Evolutionary conservation across 2,888 invertebrate species (phyloP), one percentile per base, ranked within the genome.

Genomic region (Hololepta plana): DNA sequence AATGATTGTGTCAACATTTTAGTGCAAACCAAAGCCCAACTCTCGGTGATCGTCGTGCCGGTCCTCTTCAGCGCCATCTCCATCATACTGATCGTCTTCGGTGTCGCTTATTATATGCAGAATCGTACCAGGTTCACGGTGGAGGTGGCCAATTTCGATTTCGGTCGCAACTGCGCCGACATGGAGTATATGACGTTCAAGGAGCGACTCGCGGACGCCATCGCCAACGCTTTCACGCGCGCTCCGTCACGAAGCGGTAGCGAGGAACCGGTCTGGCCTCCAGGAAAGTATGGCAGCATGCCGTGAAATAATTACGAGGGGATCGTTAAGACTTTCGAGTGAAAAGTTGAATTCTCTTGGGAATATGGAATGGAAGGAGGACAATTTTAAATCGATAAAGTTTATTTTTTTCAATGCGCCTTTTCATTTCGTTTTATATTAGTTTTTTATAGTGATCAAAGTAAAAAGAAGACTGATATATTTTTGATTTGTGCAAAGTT

Each of bases 121-220:
- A 80, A 75, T 45, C 64, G 77, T 38, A 72, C 76, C 27, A 72
- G 77, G 37, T 75, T 75, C 43, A 73, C 70, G 2, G 67, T 88
- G 23, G 88, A 88, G 61, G 85, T 85, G 8, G 87, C 88, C 0
- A 80, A 88, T 51, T 88, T 88, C 45, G 82, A 88, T 51, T 88
- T 88, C 47, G 77, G 75, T 42, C 67, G 70, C 44, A 27, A 31
- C 7, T 71, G 67, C 38, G 67, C 72, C 9, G 80, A 84, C 38
- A 63, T 81, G 55, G 84, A 85, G 44, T 87, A 84, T 49, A 85
- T 82, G 57, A 82, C 85, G 10, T 87, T 88, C 48, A 63, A 64
- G 26, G 84, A 85, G 45, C 65, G 87, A 21, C 62, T 88, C 2
- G 59, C 73, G 19, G 85, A 85, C 38, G 80, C 84, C 21, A 65